Evolutionary conservation across 2,888 invertebrate species (phyloP), one percentile per base, ranked within the genome.

Genomic region (Colletes collaris): DNA sequence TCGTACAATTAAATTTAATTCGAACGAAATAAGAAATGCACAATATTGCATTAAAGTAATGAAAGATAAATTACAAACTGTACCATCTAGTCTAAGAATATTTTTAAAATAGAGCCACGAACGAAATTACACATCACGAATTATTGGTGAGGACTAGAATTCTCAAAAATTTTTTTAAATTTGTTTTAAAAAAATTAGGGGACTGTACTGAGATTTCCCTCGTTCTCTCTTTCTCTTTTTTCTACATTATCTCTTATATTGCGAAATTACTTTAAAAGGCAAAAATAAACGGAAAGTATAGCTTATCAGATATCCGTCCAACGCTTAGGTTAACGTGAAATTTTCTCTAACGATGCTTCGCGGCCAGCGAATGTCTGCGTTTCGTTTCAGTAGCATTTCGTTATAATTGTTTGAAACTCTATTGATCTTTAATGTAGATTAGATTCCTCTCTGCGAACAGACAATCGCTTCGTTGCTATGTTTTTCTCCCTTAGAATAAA

Each of bases 221-320:
- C 10, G 2, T 10, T 46, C 44, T 46, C 44, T 46, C 44, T 8
- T 10, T 46, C 44, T 46, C 44, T 46, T 8, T 46, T 8, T 46
- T 46, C 11, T 46, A 10, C 44, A 8, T 64, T 16, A 49, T 55
- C 27, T 59, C 6, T 59, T 64, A 59, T 37, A 10, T 55, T 63
- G 27, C 11, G 40, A 37, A 46, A 46, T 46, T 68, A 81, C 40
- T 75, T 72, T 75, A 81, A 68, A 71, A 27, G n/a, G 46, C 49
- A 76, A 74, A 78, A 73, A 79, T 52, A 79, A 77, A 70, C 46
- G 55, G 72, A 72, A 80, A 88, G 83, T 76, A 77, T 87, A 87
- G 85, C 91, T 92, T 91, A 92, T 92, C 92, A 91, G 90, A 74
- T 87, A 88, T 92, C 92, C 92, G 92, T 92, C 92, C 92, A 92